Percentiles rank a stretch among this genome's conserved stretches.
phyloP scores from a whole-genome alignment of 2,113 vertebrate species.

The Hassar affinis region DNA sequence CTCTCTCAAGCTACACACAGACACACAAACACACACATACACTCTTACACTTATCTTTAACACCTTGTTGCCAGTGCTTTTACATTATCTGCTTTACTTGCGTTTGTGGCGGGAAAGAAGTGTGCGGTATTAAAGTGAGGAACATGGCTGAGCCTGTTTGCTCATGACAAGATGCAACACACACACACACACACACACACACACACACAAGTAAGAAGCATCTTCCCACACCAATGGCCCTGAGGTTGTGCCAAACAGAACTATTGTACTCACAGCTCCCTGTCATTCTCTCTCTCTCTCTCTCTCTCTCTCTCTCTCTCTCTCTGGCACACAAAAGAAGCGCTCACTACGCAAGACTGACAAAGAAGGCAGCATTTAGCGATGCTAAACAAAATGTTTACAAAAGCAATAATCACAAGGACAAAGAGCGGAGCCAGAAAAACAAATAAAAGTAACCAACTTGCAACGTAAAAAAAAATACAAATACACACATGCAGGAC shows the following conservation, averaged over 20 bases:
- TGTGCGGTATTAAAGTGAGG: background rate
- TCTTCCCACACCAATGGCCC: conserved; percentile 71
- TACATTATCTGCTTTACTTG: conserved; percentile 15
- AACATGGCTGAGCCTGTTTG: conserved; percentile 9
- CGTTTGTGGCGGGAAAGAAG: conserved; percentile 4
- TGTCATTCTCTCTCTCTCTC: conserved; percentile 60
- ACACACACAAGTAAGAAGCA: conserved; percentile 53
- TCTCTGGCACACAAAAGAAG: conserved; percentile 71
- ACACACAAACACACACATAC: too few relatives aligned
- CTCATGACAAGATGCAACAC: background rate
- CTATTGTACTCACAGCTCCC: conserved; percentile 69
- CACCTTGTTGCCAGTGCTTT: background rate
- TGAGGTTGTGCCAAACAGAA: conserved; percentile 73
- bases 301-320: conserved; percentile 52
- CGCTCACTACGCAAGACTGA: conserved; percentile 70
- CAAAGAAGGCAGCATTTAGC: conserved; percentile 73
- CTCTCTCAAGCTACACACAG: background rate
- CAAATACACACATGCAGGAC: conserved; percentile 22
- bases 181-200: background rate
- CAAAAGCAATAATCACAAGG: conserved; percentile 65
- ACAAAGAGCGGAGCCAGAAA: conserved; percentile 67
- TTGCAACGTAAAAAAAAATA: conserved; percentile 44
- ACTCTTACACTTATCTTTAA: conserved; percentile 2
- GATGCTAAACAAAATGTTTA: conserved; percentile 71
- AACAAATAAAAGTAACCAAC: conserved; percentile 62